Percentiles rank a stretch among this genome's conserved stretches.
Conservation (phyloP, 2,888 invertebrate species). For the Hermaeophaga mercurialis region DNA sequence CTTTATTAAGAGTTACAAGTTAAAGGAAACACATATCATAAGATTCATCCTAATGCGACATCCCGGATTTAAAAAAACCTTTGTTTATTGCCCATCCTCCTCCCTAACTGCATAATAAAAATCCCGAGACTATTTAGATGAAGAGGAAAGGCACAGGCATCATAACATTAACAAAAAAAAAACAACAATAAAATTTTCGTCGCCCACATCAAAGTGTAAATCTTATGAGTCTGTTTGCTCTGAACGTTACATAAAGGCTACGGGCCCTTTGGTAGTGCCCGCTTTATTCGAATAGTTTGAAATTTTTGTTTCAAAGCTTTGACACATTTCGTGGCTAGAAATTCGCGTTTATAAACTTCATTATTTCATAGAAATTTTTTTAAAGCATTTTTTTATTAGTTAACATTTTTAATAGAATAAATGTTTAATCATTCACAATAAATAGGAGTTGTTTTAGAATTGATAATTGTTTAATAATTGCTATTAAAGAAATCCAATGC, state of each 20-base stretch:
- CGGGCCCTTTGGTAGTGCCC: conserved; percentile 17
- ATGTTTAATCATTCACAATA: no score
- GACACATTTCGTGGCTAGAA: conserved; percentile 12
- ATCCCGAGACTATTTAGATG: background rate
- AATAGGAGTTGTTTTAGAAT: no score
- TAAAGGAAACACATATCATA: background rate
- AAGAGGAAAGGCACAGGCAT: background rate
- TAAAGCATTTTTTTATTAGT: no score
- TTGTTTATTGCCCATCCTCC: background rate
- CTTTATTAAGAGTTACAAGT: no score
- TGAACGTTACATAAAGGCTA: conserved; percentile 30
- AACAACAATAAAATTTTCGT: conserved; percentile 32
- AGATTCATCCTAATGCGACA: background rate
- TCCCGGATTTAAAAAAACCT: background rate
- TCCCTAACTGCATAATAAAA: conserved; percentile 2
- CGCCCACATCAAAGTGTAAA: conserved; percentile 37
- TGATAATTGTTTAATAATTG: no score
- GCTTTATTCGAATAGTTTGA: conserved; percentile 28
- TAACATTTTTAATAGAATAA: no score
- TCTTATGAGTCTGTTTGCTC: conserved; percentile 31
- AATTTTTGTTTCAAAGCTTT: conserved; percentile 22
- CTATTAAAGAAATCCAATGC: no score
- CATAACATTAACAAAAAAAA: conserved; percentile 17
- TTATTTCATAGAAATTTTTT: no score
- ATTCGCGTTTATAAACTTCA: background rate